A percentile compares a stretch with the other conserved stretches of the same genome.
Conservation (phyloP, 2,888 invertebrate genomes). For the Empis stercorea region DNA sequence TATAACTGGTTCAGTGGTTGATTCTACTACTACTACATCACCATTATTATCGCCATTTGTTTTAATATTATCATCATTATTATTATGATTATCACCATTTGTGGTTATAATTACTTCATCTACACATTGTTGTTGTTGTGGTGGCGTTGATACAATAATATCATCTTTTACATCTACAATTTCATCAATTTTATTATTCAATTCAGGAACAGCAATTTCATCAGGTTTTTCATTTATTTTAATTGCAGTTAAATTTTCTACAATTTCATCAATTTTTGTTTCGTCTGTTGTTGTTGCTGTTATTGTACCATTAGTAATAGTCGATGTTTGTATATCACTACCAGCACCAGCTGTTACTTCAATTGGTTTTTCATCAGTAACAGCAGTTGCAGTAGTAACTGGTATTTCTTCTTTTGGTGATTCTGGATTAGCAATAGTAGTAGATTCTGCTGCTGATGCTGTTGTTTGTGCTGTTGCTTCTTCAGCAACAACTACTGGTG, state of each 20-base stretch:
- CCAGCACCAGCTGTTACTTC: constrained; percentile 19
- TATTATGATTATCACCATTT: not conserved
- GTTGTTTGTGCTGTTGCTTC: constrained; percentile 11
- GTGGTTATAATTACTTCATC: not conserved
- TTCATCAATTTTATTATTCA: constrained; percentile 1
- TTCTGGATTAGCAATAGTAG: constrained; percentile 6
- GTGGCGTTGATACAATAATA: not conserved
- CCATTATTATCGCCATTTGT: not conserved
- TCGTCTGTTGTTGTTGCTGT: constrained; percentile 13
- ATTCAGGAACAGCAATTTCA: constrained; percentile 11
- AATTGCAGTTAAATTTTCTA: constrained; percentile 4
- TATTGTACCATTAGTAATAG: constrained; percentile 18
- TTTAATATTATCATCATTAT: not conserved
- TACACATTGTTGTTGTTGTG: not conserved
- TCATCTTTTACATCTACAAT: not conserved
- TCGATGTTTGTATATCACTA: constrained; percentile 20
- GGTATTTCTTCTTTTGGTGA: not conserved
- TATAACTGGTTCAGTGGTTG: constrained; percentile 13
- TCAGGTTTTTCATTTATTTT: not conserved
- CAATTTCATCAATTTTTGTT: constrained; percentile 3
- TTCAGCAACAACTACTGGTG: not conserved
- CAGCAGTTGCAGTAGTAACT: not conserved
- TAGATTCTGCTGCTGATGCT: constrained; percentile 10
- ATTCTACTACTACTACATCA: constrained; percentile 4
- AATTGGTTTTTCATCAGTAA: constrained; percentile 17